phyloP scores from a whole-genome alignment of 2,888 invertebrate genomes.

The Amiota minor region DNA sequence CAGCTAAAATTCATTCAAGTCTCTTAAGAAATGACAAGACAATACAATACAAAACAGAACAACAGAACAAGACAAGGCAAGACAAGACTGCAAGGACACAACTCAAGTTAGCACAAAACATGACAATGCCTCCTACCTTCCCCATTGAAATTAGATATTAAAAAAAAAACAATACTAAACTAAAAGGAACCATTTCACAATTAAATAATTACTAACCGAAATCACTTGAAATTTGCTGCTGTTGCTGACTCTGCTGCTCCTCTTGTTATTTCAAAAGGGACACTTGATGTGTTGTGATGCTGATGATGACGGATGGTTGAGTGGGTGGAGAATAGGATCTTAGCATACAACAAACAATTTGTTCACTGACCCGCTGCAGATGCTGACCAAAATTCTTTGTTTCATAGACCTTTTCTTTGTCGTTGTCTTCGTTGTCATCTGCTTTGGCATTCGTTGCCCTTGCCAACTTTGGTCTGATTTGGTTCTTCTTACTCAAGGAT shows the following conservation, averaged over 20 bases:
- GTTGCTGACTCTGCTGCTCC: background rate
- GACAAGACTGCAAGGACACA: too few relatives aligned
- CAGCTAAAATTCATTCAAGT: too few relatives aligned
- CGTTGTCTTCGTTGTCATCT: conserved; percentile 43
- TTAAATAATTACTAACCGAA: conserved; percentile 19
- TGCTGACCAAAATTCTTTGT: conserved; percentile 45
- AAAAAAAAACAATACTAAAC: background rate
- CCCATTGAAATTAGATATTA: too few relatives aligned
- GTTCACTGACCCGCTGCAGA: background rate
- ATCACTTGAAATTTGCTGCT: conserved; percentile 8
- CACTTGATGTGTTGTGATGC: conserved; percentile 24
- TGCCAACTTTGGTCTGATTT: background rate
- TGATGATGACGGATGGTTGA: conserved; percentile 8
- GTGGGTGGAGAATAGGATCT: background rate
- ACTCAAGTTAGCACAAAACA: too few relatives aligned
- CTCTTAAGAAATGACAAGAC: too few relatives aligned
- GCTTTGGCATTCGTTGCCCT: conserved; percentile 43
- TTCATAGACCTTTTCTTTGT: conserved; percentile 45
- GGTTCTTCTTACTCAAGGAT: background rate
- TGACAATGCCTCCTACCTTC: too few relatives aligned
- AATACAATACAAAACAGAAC: too few relatives aligned
- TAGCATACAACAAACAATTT: too few relatives aligned
- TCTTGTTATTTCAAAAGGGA: background rate
- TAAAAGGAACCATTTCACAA: background rate
- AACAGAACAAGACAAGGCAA: too few relatives aligned